These are phyloP conservation scores for Agrilus biguttatus DNA, from an alignment of 2,888 invertebrate genomes.

Conservation along the genomic window DNA sequence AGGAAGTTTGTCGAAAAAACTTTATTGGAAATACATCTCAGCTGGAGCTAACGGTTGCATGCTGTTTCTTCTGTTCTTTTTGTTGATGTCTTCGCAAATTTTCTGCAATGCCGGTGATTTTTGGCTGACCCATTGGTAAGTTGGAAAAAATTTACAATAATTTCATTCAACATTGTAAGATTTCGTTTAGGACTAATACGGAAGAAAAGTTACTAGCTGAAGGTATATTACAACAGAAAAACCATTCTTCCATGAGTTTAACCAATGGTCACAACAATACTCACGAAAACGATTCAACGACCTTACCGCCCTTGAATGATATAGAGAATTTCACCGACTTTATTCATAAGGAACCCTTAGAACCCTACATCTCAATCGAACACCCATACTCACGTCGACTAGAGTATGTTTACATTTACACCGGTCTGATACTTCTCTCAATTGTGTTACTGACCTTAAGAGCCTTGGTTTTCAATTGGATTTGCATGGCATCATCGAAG, in stretches of 20 bases:
- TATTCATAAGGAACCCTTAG: too few species aligned
- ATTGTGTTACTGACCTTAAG: conserved; percentile 47
- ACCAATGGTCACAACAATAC: too few species aligned
- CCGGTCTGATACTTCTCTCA: conserved; percentile 39
- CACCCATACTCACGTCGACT: too few species aligned
- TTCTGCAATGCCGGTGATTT: conserved; percentile 59
- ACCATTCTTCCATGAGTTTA: too few species aligned
- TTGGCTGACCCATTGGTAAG: conserved; percentile 65
- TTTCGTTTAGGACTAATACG: conserved; percentile 28
- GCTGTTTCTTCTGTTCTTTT: conserved; percentile 32
- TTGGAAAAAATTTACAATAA: too few species aligned
- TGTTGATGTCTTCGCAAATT: conserved; percentile 49
- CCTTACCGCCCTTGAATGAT: too few species aligned
- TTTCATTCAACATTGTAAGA: too few species aligned
- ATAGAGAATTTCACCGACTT: too few species aligned
- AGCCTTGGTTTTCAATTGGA: conserved; percentile 55
- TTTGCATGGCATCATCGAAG: conserved; percentile 61
- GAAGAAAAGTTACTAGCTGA: conserved; percentile 22
- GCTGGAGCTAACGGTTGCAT: conserved; percentile 48
- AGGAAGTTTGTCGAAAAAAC: conserved; percentile 44
- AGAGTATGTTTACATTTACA: conserved; percentile 42
- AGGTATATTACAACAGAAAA: too few species aligned
- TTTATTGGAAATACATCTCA: conserved; percentile 55
- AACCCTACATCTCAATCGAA: too few species aligned
- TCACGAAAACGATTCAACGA: too few species aligned